These are phyloP conservation scores for Papilio glaucus DNA, from an alignment of 1,140 invertebrate species.

Conservation along the genomic window DNA sequence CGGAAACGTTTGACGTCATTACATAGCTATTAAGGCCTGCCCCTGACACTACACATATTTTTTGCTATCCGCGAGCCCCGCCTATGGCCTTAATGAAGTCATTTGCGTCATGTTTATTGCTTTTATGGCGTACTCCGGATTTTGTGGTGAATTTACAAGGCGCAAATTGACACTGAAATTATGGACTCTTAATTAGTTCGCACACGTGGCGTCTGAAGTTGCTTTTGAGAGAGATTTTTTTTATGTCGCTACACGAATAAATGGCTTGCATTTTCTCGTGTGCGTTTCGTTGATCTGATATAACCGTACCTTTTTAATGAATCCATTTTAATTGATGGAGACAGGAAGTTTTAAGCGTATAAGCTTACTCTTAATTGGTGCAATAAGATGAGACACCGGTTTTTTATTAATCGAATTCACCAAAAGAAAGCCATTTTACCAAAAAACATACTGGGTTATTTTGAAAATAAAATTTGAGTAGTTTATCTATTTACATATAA, in stretches of 20 bases:
- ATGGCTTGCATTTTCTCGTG: constrained; percentile 21
- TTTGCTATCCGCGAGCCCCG: constrained; percentile 69
- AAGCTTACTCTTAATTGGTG: constrained; percentile 34
- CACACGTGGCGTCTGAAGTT: constrained; percentile 48
- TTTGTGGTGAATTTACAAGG: constrained; percentile 78
- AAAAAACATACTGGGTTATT: not conserved
- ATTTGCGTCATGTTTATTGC: constrained; percentile 81
- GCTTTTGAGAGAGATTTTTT: constrained; percentile 46
- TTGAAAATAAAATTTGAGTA: not conserved
- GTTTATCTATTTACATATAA: no score
- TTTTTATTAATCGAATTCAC: not conserved
- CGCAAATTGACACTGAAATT: constrained; percentile 75
- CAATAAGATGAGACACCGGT: not conserved
- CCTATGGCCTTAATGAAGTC: constrained; percentile 77
- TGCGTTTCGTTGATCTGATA: constrained; percentile 41
- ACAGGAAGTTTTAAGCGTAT: constrained; percentile 32
- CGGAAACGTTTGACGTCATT: constrained; percentile 76
- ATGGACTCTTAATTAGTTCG: constrained; percentile 62
- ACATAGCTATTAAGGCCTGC: constrained; percentile 74
- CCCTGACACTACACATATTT: constrained; percentile 65
- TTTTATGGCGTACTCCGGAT: constrained; percentile 75
- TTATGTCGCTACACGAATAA: constrained; percentile 20
- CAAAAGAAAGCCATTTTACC: not conserved
- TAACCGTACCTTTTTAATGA: constrained; percentile 39
- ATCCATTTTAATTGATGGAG: constrained; percentile 26